Conservation (phyloP, 1,140 invertebrate species). For the Aplysia californica region DNA sequence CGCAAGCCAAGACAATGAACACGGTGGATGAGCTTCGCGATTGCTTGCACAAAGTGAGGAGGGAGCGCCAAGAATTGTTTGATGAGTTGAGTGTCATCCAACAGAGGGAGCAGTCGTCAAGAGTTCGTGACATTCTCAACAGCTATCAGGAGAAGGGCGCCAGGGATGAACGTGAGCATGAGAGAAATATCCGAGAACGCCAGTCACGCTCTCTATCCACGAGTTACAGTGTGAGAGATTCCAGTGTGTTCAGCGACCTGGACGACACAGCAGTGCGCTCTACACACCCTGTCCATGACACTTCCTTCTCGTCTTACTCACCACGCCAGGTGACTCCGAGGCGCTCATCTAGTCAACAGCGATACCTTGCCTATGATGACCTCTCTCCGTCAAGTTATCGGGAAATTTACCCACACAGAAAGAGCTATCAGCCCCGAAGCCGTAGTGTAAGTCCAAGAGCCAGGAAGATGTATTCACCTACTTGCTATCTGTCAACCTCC, state of each 20-base stretch:
- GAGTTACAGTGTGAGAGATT: slow-evolving; percentile 9
- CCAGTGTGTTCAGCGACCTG: neutral
- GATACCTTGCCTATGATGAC: slow-evolving; percentile 43
- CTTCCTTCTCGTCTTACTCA: no score
- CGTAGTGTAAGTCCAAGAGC: slow-evolving; percentile 21
- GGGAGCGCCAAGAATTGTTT: slow-evolving; percentile 50
- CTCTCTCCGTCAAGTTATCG: slow-evolving; percentile 41
- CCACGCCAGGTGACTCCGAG: neutral
- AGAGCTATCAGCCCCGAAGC: slow-evolving; percentile 1
- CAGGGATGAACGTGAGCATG: slow-evolving; percentile 19
- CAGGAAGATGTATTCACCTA: neutral
- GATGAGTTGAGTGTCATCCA: slow-evolving; percentile 39
- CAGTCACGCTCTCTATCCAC: neutral
- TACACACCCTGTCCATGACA: slow-evolving; percentile 14
- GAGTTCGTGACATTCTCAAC: slow-evolving; percentile 8
- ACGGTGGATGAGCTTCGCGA: slow-evolving; percentile 50
- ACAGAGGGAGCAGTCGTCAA: neutral
- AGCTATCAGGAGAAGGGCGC: slow-evolving; percentile 31
- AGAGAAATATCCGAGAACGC: neutral
- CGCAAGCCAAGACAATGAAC: slow-evolving; percentile 45
- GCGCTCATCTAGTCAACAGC: slow-evolving; percentile 13
- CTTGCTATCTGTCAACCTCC: neutral
- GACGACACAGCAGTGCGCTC: slow-evolving; percentile 11
- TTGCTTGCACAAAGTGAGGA: slow-evolving; percentile 50
- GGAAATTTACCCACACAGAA: slow-evolving; percentile 60